Conservation (phyloP, 2,888 invertebrate genomes). For the Abrostola tripartita region DNA sequence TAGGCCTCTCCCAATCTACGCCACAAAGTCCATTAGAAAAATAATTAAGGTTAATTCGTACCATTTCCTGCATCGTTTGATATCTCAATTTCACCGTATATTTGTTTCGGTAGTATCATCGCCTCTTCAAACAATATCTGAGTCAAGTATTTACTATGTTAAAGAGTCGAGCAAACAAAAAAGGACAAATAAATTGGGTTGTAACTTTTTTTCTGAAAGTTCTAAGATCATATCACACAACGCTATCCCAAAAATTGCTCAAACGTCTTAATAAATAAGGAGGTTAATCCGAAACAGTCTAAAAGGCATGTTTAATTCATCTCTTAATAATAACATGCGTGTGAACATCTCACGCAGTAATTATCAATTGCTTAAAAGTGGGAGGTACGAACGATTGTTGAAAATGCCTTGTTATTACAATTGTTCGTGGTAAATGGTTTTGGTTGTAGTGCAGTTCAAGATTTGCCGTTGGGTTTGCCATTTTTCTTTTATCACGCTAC, state of each 20-base stretch:
- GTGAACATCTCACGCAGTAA: slow-evolving; percentile 39
- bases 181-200: too few relatives aligned
- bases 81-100: too few relatives aligned
- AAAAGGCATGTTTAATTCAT: background rate
- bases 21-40: too few relatives aligned
- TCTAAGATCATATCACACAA: background rate
- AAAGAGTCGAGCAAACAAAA: too few relatives aligned
- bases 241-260: background rate
- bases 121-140: too few relatives aligned
- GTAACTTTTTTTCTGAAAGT: too few relatives aligned
- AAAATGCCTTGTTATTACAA: slow-evolving; percentile 20
- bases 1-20: too few relatives aligned
- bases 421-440: slow-evolving; percentile 8
- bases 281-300: background rate
- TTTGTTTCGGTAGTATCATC: too few relatives aligned
- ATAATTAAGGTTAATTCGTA: too few relatives aligned
- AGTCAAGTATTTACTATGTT: too few relatives aligned
- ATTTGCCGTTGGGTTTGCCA: background rate
- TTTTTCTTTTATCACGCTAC: too few relatives aligned
- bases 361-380: slow-evolving; percentile 30
- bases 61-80: too few relatives aligned
- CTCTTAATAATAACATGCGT: slow-evolving; percentile 24
- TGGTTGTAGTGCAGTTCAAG: background rate
- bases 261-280: background rate
- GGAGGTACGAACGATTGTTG: slow-evolving; percentile 18